These are phyloP conservation scores for Bombyx mandarina DNA, from an alignment of 1,140 invertebrate genomes.

Conservation along the genomic window DNA sequence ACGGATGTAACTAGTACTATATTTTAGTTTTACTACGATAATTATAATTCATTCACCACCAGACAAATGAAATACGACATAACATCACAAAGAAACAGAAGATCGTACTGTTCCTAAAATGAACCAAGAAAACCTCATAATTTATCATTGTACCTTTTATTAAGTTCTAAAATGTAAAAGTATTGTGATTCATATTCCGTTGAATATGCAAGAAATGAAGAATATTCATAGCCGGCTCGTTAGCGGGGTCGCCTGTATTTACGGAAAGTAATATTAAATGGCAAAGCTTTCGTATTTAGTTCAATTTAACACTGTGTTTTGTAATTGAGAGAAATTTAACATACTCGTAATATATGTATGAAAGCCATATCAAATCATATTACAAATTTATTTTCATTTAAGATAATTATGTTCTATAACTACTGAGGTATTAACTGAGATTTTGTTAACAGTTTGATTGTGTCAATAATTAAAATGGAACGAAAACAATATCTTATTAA, in stretches of 20 bases:
- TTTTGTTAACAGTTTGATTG: too few species aligned
- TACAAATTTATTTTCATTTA: too few species aligned
- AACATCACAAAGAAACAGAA: not conserved
- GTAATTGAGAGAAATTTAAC: not conserved
- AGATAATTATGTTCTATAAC: too few species aligned
- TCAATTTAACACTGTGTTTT: slow-evolving; percentile 1
- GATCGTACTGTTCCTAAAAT: not conserved
- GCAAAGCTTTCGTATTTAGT: slow-evolving; percentile 8
- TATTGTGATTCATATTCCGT: slow-evolving; percentile 52
- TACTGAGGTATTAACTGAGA: too few species aligned
- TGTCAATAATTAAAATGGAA: too few species aligned
- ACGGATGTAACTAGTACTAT: too few species aligned
- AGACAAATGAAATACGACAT: too few species aligned
- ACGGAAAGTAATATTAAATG: slow-evolving; percentile 45
- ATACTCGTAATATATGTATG: too few species aligned
- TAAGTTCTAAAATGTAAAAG: slow-evolving; percentile 38
- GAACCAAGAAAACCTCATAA: not conserved
- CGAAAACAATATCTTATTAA: too few species aligned
- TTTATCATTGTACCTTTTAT: slow-evolving; percentile 8
- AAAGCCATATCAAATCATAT: too few species aligned
- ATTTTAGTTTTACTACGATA: too few species aligned
- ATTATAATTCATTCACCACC: too few species aligned
- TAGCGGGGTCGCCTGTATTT: slow-evolving; percentile 39
- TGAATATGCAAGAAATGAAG: slow-evolving; percentile 44
- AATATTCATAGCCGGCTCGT: slow-evolving; percentile 55